Percentiles rank a stretch among this genome's conserved stretches.
These are phyloP conservation scores for Sardinella longiceps DNA, from an alignment of 2,797 vertebrate species.

Conservation along the genomic window DNA sequence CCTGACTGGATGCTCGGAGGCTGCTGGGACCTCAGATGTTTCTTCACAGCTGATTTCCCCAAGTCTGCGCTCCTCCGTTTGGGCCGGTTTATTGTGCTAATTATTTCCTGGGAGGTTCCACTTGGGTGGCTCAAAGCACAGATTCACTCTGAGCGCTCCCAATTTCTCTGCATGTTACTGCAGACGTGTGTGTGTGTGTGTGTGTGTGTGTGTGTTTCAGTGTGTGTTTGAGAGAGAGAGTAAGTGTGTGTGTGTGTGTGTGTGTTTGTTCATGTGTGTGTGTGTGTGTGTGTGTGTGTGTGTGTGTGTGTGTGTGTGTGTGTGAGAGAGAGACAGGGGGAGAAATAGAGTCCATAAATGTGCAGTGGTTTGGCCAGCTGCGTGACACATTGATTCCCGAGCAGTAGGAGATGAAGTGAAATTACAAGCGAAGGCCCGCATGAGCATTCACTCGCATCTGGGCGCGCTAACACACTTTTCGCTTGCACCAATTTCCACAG, in stretches of 20 bases:
- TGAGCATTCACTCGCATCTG: slow-evolving; percentile 1
- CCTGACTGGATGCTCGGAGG: not conserved
- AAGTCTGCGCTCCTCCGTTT: not conserved
- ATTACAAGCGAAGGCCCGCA: slow-evolving; percentile 3
- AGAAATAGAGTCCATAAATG: slow-evolving; percentile 40
- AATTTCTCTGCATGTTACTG: not conserved
- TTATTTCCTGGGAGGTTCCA: slow-evolving; percentile 65
- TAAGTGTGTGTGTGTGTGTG: not conserved
- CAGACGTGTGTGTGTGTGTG: not conserved
- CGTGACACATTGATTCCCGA: slow-evolving; percentile 29
- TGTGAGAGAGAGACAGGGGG: slow-evolving; percentile 4
- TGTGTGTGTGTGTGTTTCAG: not conserved
- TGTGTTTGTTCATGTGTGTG: not conserved
- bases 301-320: not conserved
- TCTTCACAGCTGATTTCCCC: slow-evolving; percentile 2
- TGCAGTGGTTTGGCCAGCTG: slow-evolving; percentile 21
- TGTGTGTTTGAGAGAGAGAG: not conserved
- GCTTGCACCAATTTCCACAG: not conserved
- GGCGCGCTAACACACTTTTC: not conserved
- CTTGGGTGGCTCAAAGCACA: not conserved
- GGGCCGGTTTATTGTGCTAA: slow-evolving; percentile 50
- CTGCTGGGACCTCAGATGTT: not conserved
- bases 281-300: not conserved
- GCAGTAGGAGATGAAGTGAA: slow-evolving; percentile 13
- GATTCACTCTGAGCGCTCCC: not conserved